Evolutionary conservation across 2,888 invertebrate species (phyloP).

Genomic region (Bhutanitis thaidina): DNA sequence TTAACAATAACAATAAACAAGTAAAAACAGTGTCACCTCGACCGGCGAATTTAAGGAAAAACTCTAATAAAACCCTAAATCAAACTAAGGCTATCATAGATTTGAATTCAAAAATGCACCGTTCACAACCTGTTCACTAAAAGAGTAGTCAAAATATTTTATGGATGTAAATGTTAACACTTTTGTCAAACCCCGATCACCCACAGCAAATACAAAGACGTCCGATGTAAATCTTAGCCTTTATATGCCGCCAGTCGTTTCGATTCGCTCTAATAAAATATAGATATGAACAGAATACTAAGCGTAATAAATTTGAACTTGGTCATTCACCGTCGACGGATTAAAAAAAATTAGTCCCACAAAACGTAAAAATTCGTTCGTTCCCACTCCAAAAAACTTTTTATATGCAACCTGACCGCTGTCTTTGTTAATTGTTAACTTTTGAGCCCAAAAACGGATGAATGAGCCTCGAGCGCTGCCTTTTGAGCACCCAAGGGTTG

Average conservation of each 20-base stretch:
- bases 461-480: constrained; percentile 51
- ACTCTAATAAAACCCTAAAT: not conserved
- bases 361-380: constrained; percentile 51
- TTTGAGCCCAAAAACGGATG: constrained; percentile 57
- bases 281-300: constrained; percentile 67
- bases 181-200: constrained; percentile 70
- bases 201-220: constrained; percentile 59
- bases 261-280: constrained; percentile 62
- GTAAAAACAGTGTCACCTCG: no score
- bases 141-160: constrained; percentile 78
- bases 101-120: constrained; percentile 10
- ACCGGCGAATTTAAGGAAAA: no score
- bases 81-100: not conserved
- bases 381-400: constrained; percentile 33
- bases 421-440: constrained; percentile 67
- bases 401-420: constrained; percentile 68
- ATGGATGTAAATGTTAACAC: constrained; percentile 72
- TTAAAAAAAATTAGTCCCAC: constrained; percentile 40
- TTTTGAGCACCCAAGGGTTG: constrained; percentile 63
- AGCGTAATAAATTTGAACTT: constrained; percentile 60
- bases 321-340: constrained; percentile 40
- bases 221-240: constrained; percentile 67
- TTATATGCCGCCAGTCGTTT: constrained; percentile 51
- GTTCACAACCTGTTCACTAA: constrained; percentile 45
- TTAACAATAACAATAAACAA: no score